phyloP scores from a whole-genome alignment of 2,113 vertebrate genomes.

The Aviceda subcristata region DNA sequence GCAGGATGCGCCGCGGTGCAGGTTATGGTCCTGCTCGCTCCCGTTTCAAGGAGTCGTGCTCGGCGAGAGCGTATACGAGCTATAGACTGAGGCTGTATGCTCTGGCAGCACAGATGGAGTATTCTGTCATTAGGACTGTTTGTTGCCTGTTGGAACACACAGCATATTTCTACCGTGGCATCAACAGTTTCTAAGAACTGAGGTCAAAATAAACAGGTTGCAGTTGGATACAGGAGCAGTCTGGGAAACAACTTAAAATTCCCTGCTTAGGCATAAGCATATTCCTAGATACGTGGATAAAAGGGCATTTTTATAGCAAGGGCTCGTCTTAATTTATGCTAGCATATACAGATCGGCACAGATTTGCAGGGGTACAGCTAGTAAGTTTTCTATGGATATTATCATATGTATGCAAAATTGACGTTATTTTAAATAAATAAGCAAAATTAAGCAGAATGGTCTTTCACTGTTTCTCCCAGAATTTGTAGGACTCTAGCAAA shows the following conservation, averaged over 20 bases:
- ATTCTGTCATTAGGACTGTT: constrained; percentile 65
- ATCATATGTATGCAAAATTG: background rate
- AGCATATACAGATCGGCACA: background rate
- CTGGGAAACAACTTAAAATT: background rate
- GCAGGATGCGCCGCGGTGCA: background rate
- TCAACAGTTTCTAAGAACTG: constrained; percentile 66
- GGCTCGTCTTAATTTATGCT: background rate
- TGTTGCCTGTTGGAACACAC: constrained; percentile 69
- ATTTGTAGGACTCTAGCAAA: background rate
- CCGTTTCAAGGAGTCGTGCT: fast-evolving
- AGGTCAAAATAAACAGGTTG: constrained; percentile 74
- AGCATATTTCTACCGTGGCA: constrained; percentile 67
- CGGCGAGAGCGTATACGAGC: background rate
- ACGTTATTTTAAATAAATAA: background rate
- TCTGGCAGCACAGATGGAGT: constrained; percentile 73
- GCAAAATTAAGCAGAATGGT: background rate
- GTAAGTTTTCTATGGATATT: background rate
- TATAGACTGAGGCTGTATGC: constrained; percentile 54
- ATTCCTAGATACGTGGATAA: background rate
- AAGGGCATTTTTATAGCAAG: background rate
- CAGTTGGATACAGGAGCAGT: constrained; percentile 26
- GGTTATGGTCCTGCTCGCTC: background rate
- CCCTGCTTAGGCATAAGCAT: background rate
- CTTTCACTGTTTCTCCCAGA: background rate
- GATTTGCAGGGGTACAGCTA: background rate